These are phyloP conservation scores for Sinosuthora webbiana DNA, from an alignment of 2,113 vertebrate species.

Conservation along the genomic window DNA sequence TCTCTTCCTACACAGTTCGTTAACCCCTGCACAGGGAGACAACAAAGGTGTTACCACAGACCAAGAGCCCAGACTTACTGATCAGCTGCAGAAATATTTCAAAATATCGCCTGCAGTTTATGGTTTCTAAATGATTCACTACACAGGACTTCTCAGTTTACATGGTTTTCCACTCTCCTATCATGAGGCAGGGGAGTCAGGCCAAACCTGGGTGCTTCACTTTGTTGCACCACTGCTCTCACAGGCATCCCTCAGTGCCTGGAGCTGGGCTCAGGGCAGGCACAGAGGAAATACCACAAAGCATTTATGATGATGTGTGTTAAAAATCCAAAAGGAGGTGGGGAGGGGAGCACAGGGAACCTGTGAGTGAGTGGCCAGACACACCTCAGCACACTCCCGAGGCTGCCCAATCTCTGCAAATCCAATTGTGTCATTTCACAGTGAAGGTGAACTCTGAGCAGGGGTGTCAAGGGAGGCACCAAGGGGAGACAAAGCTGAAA, in stretches of 20 bases:
- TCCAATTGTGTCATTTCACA: neutral
- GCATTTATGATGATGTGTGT: neutral
- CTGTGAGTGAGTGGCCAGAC: neutral
- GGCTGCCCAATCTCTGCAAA: neutral
- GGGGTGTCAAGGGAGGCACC: neutral
- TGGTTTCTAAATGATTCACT: neutral
- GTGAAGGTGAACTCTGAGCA: neutral
- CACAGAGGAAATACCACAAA: neutral
- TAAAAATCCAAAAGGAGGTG: neutral
- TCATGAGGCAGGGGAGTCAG: neutral
- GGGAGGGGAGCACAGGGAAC: neutral
- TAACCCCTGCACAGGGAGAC: neutral
- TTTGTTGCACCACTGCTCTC: neutral
- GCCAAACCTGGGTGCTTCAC: neutral
- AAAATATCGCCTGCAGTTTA: neutral
- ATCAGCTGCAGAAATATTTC: neutral
- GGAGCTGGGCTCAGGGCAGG: neutral
- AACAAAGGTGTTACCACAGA: neutral
- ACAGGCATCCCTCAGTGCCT: neutral
- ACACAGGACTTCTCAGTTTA: neutral
- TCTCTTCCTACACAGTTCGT: neutral
- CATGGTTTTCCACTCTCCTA: neutral
- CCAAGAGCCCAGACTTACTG: neutral
- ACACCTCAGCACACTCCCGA: neutral
- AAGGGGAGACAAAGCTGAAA: neutral